Evolutionary conservation across 1,140 invertebrate species (phyloP).

Genomic region (Cyphomyrmex costatus): DNA sequence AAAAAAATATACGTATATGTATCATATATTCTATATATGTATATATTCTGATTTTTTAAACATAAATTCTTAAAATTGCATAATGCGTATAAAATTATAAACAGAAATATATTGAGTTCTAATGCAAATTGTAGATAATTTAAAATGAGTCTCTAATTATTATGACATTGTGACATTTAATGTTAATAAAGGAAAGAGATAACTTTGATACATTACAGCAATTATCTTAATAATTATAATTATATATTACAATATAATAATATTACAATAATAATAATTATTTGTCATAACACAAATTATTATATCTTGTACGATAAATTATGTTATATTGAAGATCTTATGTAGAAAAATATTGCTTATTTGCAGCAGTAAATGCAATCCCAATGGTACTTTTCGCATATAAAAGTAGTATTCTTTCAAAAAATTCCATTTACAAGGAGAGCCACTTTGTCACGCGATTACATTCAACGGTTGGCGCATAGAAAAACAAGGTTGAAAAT

Average conservation of each 20-base stretch:
- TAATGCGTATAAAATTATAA: neutral
- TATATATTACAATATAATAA: too few species aligned
- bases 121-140: neutral
- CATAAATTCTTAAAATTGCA: too few species aligned
- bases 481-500: slow-evolving; percentile 44
- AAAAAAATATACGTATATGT: too few species aligned
- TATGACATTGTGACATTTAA: neutral
- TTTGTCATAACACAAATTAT: neutral
- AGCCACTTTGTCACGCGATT: slow-evolving; percentile 50
- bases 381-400: neutral
- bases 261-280: neutral
- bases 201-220: neutral
- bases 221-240: too few species aligned
- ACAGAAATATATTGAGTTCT: neutral
- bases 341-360: slow-evolving; percentile 13
- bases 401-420: slow-evolving; percentile 24
- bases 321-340: neutral
- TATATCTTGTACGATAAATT: neutral
- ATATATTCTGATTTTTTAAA: too few species aligned
- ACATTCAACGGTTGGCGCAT: neutral
- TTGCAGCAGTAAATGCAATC: neutral
- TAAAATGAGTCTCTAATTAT: neutral
- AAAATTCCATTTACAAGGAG: slow-evolving; percentile 40
- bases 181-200: neutral
- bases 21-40: too few species aligned